Percentiles rank a stretch among this genome's conserved stretches.
Conservation (phyloP, 2,797 vertebrate genomes). For the Clarias pachynema region DNA sequence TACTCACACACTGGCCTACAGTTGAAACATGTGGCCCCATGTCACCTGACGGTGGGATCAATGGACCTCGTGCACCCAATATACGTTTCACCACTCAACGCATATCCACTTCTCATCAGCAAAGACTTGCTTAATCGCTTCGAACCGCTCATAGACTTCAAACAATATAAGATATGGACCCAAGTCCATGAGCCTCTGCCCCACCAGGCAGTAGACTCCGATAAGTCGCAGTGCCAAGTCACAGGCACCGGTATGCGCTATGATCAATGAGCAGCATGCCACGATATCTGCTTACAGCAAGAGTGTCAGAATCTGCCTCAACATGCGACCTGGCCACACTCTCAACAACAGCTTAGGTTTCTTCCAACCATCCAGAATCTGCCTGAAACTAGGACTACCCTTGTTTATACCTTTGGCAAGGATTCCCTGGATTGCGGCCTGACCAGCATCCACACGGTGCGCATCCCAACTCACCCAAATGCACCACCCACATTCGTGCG, state of each 20-base stretch:
- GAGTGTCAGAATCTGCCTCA: neutral
- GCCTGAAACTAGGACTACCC: no score
- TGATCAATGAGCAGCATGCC: neutral
- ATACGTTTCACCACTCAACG: neutral
- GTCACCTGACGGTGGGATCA: neutral
- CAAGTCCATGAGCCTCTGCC: neutral
- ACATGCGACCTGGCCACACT: neutral
- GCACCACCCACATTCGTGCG: no score
- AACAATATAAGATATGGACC: neutral
- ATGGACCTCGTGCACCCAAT: neutral
- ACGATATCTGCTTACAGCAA: constrained; percentile 4
- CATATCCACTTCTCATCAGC: neutral
- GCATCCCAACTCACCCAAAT: no score
- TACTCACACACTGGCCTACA: neutral
- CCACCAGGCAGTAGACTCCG: neutral
- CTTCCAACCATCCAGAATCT: neutral
- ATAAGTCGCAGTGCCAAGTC: neutral
- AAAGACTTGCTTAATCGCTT: neutral
- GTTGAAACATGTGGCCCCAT: neutral
- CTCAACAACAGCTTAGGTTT: neutral
- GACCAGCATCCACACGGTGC: no score
- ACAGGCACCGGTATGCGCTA: neutral
- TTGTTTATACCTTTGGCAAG: no score
- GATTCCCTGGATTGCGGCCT: no score
- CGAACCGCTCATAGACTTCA: neutral